Percentiles rank a stretch among this genome's conserved stretches.
phyloP scores from a whole-genome alignment of 2,888 invertebrate species.

The Silvanus unidentatus region DNA sequence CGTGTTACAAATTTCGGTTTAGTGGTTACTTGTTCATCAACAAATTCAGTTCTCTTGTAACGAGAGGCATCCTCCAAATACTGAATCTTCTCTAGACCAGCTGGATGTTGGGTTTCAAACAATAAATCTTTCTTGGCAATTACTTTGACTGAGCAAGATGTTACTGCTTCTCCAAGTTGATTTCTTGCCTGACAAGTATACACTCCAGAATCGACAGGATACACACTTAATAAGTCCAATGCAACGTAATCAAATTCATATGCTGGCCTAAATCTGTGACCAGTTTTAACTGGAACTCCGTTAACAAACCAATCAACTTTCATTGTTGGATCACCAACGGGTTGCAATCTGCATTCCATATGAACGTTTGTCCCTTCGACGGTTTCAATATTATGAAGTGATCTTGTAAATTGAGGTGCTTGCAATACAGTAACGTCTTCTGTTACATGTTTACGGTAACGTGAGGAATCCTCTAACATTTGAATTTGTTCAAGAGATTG shows the following conservation, averaged over 20 bases:
- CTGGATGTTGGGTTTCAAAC: slow-evolving; percentile 84
- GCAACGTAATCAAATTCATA: slow-evolving; percentile 97
- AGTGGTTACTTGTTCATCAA: slow-evolving; percentile 77
- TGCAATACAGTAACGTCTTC: slow-evolving; percentile 81
- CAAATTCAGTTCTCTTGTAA: slow-evolving; percentile 73
- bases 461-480: slow-evolving; percentile 74
- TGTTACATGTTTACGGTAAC: slow-evolving; percentile 62
- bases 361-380: slow-evolving; percentile 89
- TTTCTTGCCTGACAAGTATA: slow-evolving; percentile 95
- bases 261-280: slow-evolving; percentile 90
- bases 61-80: slow-evolving; percentile 83
- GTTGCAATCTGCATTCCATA: slow-evolving; percentile 84
- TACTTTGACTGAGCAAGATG: slow-evolving; percentile 83
- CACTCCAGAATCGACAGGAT: slow-evolving; percentile 94
- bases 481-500: slow-evolving; percentile 89
- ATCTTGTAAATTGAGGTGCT: slow-evolving; percentile 80
- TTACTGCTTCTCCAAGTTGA: slow-evolving; percentile 88
- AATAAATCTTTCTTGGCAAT: slow-evolving; percentile 84
- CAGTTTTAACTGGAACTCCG: slow-evolving; percentile 85
- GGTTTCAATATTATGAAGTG: slow-evolving; percentile 84
- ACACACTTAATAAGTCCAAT: slow-evolving; percentile 90
- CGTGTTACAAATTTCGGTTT: slow-evolving; percentile 81
- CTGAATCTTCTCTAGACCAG: slow-evolving; percentile 87
- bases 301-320: slow-evolving; percentile 95
- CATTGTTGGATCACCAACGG: slow-evolving; percentile 88